Evolutionary conservation across 2,888 invertebrate species (phyloP), one percentile per base, ranked within the genome.

Genomic region (Parnassius apollo): DNA sequence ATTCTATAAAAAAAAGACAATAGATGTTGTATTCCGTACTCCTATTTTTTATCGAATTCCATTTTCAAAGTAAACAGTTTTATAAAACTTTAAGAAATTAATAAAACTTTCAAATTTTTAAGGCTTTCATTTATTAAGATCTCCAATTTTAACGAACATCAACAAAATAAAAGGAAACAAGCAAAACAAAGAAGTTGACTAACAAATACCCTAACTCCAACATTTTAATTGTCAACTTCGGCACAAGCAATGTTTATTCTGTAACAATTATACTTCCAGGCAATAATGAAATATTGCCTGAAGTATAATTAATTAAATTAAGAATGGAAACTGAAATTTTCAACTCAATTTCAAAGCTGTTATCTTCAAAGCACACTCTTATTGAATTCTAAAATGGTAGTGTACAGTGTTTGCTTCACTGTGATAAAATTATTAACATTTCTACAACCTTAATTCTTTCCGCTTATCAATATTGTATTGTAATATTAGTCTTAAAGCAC

Each of bases 151-250:
- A 59, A 60, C 44, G 52, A 64, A 64, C 48, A 44, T 12, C 48
- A 53, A 64, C 64, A 53, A 64, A 64, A 64, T 60, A 60, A 64
- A 57, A 64, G 63, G 59, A 63, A 63, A 63, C 62, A 57, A 57
- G 56, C 59, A 42, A 64, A 56, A 60, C 53, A 64, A 64, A 64
- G 59, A 64, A 64, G 60, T 57, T 25, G 49, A 57, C 57, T 56
- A 64, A 64, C 64, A 64, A 64, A 57, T 64, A 60, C 56, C 56
- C 63, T 25, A 64, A 60, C 64, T 64, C 64, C 42, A 59, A 64
- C 64, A 57, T 75, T 80, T 77, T 77, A 80, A 81, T 81, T 80
- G 76, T 77, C 61, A 71, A 75, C 75, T 74, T 67, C 68, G 71
- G 61, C 71, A 69, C 69, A 67, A 69, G 66, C 59, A 68, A 61